Base-by-base conservation (phyloP, 2,113 vertebrate species). In the Gnathonemus echidnorhynchus region DNA sequence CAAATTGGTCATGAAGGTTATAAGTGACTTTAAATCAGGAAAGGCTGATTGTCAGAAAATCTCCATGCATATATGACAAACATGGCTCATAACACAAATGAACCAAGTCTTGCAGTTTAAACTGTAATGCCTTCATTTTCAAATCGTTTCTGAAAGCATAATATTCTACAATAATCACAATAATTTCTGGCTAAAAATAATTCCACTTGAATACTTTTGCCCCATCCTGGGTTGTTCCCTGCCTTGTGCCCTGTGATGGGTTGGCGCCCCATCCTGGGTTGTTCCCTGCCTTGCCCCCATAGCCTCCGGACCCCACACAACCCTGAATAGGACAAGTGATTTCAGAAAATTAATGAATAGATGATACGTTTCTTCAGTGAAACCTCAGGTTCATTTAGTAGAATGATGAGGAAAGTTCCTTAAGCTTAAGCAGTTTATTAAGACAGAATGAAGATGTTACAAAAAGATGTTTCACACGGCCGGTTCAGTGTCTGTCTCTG, bases 1-100 rank as follows among this genome's bases (percentile, higher is more conserved):
- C 39, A 77, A 90, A 91, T 90, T 31, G 1, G 39, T 48, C 88
- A 90, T 31, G 83, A 90, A 89, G 89, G 88, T 77, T 77, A 62
- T 80, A 15, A 89, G 11, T 56, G 48, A 27, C 42, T 49, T 90
- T 15, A 10, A 83, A 89, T 13, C n/a, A 58, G 11, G 52, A 52
- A 88, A 88, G 27, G 52, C 87, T 88, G 19, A 53, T 24, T 52
- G 27, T 17, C n/a, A 21, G 7, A 50, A 48, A 24, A n/a, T 24
- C 85, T 27, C n/a, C 9, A 50, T 17, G 48, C 42, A 86, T 48
- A 24, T n/a, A 48, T 9, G 3, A 58, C 56, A 24, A 58, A 58
- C 56, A 8, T 58, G 56, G 56, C 56, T n/a, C 24, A 62, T 62
- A 62, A 10, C 56, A 62, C 56, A 62, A 62, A 62, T 62, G 24